Evolutionary conservation across 2,113 vertebrate genomes (phyloP).

Genomic region (Campylomormyrus tamandua): DNA sequence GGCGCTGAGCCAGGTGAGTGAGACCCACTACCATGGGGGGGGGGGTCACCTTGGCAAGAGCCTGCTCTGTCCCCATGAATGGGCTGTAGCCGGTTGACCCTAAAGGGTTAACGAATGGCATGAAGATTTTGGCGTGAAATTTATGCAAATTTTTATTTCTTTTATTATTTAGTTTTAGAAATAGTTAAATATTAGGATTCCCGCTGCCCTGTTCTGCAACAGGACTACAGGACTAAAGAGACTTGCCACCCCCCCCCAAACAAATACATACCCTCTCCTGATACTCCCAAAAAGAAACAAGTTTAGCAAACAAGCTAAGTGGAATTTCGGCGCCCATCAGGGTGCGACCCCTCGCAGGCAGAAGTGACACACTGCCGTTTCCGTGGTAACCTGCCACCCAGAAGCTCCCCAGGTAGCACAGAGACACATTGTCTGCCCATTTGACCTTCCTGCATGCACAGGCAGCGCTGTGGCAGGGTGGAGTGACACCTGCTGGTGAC

Average conservation of each 20-base stretch:
- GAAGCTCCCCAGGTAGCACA: slow-evolving; percentile 49
- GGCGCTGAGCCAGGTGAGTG: slow-evolving; percentile 66
- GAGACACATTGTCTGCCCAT: slow-evolving; percentile 54
- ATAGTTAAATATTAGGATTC: background rate
- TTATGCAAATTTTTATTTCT: background rate
- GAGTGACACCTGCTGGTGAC: slow-evolving; percentile 50
- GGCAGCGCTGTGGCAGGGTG: slow-evolving; percentile 28
- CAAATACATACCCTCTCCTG: background rate
- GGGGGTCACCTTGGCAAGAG: background rate
- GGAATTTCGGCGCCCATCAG: background rate
- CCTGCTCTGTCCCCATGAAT: background rate
- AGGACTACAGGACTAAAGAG: background rate
- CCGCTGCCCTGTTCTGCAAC: background rate
- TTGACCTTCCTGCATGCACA: slow-evolving; percentile 50
- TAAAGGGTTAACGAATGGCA: background rate
- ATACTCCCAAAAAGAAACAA: background rate
- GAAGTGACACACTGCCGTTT: slow-evolving; percentile 29
- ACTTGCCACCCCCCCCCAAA: background rate
- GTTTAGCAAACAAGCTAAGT: background rate
- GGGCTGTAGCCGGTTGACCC: background rate
- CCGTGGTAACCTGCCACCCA: slow-evolving; percentile 41
- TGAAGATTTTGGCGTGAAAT: background rate
- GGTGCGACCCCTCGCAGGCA: background rate
- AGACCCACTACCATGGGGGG: background rate
- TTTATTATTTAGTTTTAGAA: background rate